Evolutionary conservation across 2,888 invertebrate species (phyloP).

Genomic region (Arrhopalites spinosus): DNA sequence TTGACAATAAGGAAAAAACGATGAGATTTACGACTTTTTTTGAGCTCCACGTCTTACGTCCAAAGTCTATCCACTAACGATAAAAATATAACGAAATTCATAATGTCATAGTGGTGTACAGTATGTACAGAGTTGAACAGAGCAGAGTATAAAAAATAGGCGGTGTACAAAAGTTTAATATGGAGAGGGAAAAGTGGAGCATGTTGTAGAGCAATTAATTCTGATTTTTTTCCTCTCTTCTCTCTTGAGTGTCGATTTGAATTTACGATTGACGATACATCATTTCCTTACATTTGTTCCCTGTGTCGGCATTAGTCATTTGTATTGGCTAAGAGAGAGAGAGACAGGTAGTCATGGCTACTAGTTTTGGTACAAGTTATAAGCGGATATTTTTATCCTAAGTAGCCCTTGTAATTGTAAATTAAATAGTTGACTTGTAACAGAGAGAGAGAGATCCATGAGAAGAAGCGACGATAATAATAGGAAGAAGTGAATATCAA

Average conservation of each 20-base stretch:
- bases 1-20: no score
- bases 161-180: no score
- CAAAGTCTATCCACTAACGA: no score
- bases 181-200: constrained; percentile 19
- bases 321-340: not conserved
- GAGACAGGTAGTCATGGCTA: not conserved
- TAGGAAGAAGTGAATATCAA: constrained; percentile 4
- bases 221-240: no score
- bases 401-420: not conserved
- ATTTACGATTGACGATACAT: constrained; percentile 15
- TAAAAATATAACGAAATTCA: not conserved
- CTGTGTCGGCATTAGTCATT: not conserved
- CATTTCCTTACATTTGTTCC: not conserved
- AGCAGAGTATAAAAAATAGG: no score
- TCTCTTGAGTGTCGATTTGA: constrained; percentile 20
- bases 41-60: no score
- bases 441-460: constrained; percentile 1
- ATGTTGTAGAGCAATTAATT: constrained; percentile 31
- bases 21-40: no score
- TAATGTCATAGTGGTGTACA: no score
- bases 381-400: not conserved
- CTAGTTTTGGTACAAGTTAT: not conserved
- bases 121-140: no score
- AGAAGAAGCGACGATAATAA: constrained; percentile 24
- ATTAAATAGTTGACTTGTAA: not conserved